Conservation (phyloP, 37 sponge, comb jelly and placozoan species). For the Chondrilla cf. caribensis region DNA sequence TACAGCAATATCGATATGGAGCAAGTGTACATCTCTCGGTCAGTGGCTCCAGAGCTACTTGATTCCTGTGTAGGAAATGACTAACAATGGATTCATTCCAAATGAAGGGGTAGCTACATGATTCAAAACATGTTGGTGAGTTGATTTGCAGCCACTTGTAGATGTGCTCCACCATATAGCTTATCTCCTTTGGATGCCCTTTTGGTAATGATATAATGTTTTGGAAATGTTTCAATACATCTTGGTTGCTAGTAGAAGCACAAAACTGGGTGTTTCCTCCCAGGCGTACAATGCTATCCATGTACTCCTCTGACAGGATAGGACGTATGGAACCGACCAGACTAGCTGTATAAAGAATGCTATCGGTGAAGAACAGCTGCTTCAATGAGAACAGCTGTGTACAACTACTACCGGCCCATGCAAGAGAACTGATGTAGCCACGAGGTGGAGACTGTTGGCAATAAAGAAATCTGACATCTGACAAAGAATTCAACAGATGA, state of each 20-base stretch:
- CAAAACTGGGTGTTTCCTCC: not conserved
- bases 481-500: not conserved
- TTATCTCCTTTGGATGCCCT: not conserved
- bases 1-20: not conserved
- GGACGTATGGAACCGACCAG: slow-evolving; percentile 37
- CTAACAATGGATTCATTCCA: not conserved
- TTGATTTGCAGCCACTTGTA: not conserved
- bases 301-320: not conserved
- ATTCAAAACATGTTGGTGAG: not conserved
- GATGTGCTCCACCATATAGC: not conserved
- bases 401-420: slow-evolving; percentile 32
- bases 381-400: slow-evolving; percentile 1
- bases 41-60: slow-evolving; percentile 5
- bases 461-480: slow-evolving; percentile 20
- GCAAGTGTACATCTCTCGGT: not conserved
- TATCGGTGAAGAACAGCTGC: not conserved
- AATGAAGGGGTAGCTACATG: not conserved
- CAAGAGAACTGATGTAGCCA: slow-evolving; percentile 11
- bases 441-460: slow-evolving; percentile 3
- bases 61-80: not conserved
- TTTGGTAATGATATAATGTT: not conserved
- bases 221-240: not conserved
- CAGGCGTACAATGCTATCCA: not conserved
- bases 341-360: not conserved
- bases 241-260: not conserved